phyloP scores from a whole-genome alignment of 1,140 invertebrate genomes.

The Caligus rogercresseyi region DNA sequence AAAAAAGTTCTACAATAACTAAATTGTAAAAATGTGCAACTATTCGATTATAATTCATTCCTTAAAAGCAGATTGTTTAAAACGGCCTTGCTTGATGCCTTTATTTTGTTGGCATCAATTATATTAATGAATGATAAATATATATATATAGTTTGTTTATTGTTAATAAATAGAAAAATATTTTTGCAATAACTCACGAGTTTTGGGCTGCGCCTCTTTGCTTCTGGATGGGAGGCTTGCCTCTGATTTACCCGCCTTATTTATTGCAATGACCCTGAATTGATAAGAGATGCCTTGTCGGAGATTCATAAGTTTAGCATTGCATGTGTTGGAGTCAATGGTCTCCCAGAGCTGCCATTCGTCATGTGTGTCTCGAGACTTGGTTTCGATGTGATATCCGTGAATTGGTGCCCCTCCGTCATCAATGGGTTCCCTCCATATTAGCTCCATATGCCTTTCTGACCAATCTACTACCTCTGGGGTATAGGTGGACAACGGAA shows the following conservation, averaged over 20 bases:
- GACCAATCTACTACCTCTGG: conserved; percentile 83
- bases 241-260: conserved; percentile 82
- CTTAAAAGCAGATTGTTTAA: too few species aligned
- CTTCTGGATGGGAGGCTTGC: conserved; percentile 79
- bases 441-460: conserved; percentile 67
- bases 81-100: too few species aligned
- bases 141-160: too few species aligned
- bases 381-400: conserved; percentile 88
- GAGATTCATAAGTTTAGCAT: conserved; percentile 54
- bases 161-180: background rate
- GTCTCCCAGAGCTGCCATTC: conserved; percentile 78
- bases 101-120: too few species aligned
- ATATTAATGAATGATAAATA: too few species aligned
- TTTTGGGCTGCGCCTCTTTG: conserved; percentile 71
- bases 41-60: too few species aligned
- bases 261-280: conserved; percentile 87
- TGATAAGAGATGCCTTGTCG: conserved; percentile 88
- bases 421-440: conserved; percentile 48
- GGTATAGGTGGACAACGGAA: conserved; percentile 65
- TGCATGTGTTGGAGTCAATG: conserved; percentile 42
- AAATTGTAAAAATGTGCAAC: too few species aligned
- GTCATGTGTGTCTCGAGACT: conserved; percentile 57
- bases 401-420: conserved; percentile 82
- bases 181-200: conserved; percentile 42
- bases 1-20: too few species aligned